phyloP scores from a whole-genome alignment of 2,888 invertebrate genomes.

The Eledone cirrhosa region DNA sequence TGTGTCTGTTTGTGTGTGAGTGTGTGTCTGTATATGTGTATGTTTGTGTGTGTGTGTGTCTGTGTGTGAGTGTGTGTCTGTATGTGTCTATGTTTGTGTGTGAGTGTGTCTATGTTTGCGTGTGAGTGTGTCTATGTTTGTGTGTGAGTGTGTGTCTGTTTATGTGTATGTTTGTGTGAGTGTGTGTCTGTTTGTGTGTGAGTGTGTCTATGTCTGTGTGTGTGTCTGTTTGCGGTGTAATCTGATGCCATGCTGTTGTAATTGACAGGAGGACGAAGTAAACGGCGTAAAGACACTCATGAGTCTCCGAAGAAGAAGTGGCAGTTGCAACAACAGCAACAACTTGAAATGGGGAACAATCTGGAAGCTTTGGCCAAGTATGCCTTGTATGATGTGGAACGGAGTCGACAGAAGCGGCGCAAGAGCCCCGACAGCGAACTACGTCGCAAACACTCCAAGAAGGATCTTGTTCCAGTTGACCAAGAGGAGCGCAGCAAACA shows the following conservation, averaged over 20 bases:
- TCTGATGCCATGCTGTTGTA: neutral
- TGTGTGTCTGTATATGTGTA: too few species aligned
- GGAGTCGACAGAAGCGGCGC: constrained; percentile 12
- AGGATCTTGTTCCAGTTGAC: neutral
- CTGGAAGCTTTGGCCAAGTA: constrained; percentile 22
- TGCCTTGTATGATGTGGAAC: constrained; percentile 18
- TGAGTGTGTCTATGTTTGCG: too few species aligned
- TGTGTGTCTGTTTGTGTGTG: too few species aligned
- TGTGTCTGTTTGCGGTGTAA: neutral
- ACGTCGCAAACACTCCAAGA: constrained; percentile 11
- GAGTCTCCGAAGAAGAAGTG: constrained; percentile 24
- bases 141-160: neutral
- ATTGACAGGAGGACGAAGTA: neutral
- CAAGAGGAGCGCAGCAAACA: neutral
- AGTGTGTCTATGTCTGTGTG: neutral
- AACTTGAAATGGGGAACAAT: constrained; percentile 12
- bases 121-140: neutral
- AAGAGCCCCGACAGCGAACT: constrained; percentile 11
- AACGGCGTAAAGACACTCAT: constrained; percentile 16
- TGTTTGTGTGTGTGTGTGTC: too few species aligned
- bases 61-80: too few species aligned
- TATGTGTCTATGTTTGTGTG: too few species aligned
- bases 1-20: neutral
- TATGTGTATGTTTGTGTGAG: neutral
- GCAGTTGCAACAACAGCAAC: constrained; percentile 20